Conservation (phyloP, 2,113 vertebrate species). For the Jacana jacana region DNA sequence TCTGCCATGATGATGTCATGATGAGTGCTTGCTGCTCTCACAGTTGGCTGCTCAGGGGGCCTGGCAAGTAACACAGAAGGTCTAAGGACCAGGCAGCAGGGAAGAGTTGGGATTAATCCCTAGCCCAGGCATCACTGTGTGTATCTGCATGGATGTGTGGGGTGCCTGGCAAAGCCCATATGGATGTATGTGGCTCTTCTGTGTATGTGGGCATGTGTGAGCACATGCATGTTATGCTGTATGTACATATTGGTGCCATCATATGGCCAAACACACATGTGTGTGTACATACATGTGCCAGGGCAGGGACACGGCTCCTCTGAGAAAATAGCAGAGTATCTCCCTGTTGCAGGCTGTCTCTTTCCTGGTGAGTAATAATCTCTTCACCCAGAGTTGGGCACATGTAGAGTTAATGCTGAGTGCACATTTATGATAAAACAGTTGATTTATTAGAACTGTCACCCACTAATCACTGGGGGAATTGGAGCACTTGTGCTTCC, state of each 20-base stretch:
- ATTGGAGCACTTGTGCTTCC: neutral
- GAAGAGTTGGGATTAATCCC: neutral
- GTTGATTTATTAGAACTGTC: slow-evolving; percentile 50
- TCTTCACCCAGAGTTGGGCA: neutral
- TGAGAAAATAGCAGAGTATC: neutral
- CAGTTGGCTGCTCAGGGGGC: fast-evolving
- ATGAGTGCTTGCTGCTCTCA: neutral
- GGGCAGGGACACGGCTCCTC: neutral
- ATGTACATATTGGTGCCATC: too few species aligned
- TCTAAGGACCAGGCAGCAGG: neutral
- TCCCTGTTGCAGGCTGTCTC: neutral
- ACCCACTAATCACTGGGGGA: slow-evolving; percentile 8
- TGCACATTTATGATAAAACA: neutral
- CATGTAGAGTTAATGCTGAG: neutral
- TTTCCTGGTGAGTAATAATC: neutral
- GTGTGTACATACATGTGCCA: neutral
- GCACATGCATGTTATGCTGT: neutral
- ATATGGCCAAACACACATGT: fast-evolving
- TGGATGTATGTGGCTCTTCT: too few species aligned
- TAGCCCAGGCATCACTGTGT: neutral
- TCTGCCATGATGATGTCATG: too few species aligned
- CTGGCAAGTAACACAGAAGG: neutral
- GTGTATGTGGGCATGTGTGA: fast-evolving
- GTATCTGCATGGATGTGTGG: neutral
- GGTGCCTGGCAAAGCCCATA: fast-evolving